Percentiles rank a stretch among this genome's conserved stretches.
phyloP scores from a whole-genome alignment of 1,140 invertebrate species.

The Drosophila malerkotliana region DNA sequence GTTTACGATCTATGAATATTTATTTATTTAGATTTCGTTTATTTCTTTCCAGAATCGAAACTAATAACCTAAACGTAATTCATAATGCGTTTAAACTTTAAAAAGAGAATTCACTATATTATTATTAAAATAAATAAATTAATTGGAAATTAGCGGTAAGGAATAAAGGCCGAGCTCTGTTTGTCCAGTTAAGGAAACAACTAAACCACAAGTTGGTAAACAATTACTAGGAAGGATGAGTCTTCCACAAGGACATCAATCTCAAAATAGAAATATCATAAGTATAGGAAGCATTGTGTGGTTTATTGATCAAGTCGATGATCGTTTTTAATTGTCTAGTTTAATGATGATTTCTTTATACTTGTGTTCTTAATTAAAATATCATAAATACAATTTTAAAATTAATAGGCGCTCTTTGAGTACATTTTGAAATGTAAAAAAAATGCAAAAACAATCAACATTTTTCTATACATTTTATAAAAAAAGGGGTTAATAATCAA shows the following conservation, averaged over 20 bases:
- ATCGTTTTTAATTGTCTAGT: slow-evolving; percentile 37
- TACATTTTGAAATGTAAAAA: slow-evolving; percentile 31
- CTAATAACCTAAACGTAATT: slow-evolving; percentile 36
- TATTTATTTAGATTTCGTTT: slow-evolving; percentile 3
- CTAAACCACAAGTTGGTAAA: slow-evolving; percentile 2
- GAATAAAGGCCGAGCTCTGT: slow-evolving; percentile 46
- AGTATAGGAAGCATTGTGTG: slow-evolving; percentile 46
- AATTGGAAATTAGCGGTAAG: slow-evolving; percentile 24
- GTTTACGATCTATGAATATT: slow-evolving; percentile 38
- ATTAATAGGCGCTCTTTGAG: background rate
- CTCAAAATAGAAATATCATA: slow-evolving; percentile 24
- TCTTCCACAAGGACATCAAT: slow-evolving; percentile 13
- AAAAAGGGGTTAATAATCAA: background rate
- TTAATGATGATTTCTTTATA: slow-evolving; percentile 13
- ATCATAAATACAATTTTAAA: slow-evolving; percentile 3
- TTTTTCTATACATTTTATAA: slow-evolving; percentile 24
- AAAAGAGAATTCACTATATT: slow-evolving; percentile 36
- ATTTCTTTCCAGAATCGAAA: slow-evolving; percentile 17
- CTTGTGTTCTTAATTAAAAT: background rate
- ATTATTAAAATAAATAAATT: slow-evolving; percentile 37
- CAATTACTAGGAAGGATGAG: background rate
- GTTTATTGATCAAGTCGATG: slow-evolving; percentile 33
- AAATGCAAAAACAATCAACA: slow-evolving; percentile 13
- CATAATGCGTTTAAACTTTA: slow-evolving; percentile 36
- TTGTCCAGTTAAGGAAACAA: slow-evolving; percentile 33